Percentiles rank a stretch among this genome's conserved stretches.
phyloP scores from a whole-genome alignment of 2,888 invertebrate species.

The Drosophila picticornis region DNA sequence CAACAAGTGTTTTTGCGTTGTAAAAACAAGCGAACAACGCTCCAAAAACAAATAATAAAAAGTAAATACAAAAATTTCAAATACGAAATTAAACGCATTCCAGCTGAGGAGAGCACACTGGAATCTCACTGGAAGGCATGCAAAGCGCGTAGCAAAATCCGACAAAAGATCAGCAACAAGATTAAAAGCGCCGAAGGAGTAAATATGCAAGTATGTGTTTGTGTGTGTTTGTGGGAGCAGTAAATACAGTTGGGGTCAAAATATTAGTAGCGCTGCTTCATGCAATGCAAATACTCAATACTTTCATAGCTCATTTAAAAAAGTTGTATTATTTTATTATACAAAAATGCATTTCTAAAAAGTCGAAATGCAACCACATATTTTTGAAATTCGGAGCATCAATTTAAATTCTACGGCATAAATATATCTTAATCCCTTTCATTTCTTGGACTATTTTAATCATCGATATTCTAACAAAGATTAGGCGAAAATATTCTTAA shows the following conservation, averaged over 20 bases:
- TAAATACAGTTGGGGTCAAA: not conserved
- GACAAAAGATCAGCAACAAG: constrained; percentile 61
- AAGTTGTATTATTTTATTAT: not conserved
- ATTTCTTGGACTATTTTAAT: not conserved
- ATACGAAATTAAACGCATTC: constrained; percentile 77
- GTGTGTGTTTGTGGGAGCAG: constrained; percentile 15
- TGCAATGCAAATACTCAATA: not conserved
- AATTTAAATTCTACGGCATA: too few relatives aligned
- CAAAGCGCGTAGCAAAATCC: constrained; percentile 68
- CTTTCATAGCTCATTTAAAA: not conserved
- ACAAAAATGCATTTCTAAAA: not conserved
- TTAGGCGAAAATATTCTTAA: not conserved
- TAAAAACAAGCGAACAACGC: constrained; percentile 69
- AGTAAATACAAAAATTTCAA: constrained; percentile 71
- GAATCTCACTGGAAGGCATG: constrained; percentile 51
- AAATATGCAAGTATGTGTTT: constrained; percentile 2
- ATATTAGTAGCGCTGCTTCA: not conserved
- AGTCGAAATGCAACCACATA: accelerated
- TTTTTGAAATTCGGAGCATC: too few relatives aligned
- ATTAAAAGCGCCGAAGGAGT: constrained; percentile 57
- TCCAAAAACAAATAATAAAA: constrained; percentile 52
- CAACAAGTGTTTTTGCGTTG: constrained; percentile 78
- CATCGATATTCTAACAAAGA: not conserved
- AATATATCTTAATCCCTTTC: not conserved
- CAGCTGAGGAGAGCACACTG: constrained; percentile 61